Conservation (phyloP, 2,797 vertebrate genomes). For the Hypotaenidia okinawae region DNA sequence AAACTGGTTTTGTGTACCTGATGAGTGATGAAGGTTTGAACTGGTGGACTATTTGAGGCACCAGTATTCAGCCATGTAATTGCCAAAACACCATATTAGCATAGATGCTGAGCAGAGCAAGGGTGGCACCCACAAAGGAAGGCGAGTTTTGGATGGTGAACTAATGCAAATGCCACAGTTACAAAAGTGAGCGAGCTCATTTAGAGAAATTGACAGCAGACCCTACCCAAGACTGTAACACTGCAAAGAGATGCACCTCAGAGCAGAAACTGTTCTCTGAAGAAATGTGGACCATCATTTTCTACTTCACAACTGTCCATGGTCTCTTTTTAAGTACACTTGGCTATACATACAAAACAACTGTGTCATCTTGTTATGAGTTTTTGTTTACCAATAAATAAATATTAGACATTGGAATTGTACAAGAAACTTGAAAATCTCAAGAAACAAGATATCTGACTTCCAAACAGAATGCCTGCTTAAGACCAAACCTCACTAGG, state of each 20-base stretch:
- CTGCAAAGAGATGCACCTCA: background rate
- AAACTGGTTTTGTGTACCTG: background rate
- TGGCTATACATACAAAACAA: background rate
- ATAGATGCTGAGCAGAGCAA: background rate
- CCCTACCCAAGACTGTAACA: too few species aligned
- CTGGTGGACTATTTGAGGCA: background rate
- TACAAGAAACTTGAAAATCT: background rate
- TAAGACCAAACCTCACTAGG: slow-evolving; percentile 46
- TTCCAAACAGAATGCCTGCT: slow-evolving; percentile 8
- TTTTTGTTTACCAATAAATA: background rate
- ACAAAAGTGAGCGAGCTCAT: background rate
- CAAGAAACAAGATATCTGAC: slow-evolving; percentile 1
- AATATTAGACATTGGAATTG: background rate
- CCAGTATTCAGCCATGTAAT: background rate
- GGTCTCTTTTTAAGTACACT: background rate
- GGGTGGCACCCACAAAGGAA: background rate
- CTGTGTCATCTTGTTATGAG: background rate
- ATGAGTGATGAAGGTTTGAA: background rate
- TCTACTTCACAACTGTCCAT: background rate
- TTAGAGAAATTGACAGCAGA: background rate
- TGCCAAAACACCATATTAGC: background rate
- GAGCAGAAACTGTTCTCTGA: background rate
- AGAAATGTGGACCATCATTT: background rate
- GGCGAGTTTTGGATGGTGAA: background rate
- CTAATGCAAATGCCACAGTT: background rate